Evolutionary conservation across 2,888 invertebrate species (phyloP), one percentile per base, ranked within the genome.

Genomic region (Caenorhabditis wallacei): DNA sequence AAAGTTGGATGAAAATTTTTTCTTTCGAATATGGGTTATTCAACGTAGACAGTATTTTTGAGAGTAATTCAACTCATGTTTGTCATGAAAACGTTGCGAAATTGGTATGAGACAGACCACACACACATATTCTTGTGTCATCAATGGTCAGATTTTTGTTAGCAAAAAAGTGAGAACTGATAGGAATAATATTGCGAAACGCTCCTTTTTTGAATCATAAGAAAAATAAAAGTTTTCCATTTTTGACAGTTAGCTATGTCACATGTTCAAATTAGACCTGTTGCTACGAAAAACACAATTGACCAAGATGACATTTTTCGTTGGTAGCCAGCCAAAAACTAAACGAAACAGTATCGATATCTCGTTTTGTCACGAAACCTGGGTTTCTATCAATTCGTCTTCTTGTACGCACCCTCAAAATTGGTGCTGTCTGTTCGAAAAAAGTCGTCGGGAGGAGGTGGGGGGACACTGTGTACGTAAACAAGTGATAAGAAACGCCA

Each of bases 401-500:
- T 48, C 13, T 48, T 30, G 24, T 51, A 37, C 51, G 48, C 66
- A 66, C 53, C 69, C 26, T 43, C 51, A 18, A 69, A 69, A 57
- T 30, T 56, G 46, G 43, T 69, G 40, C 24, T 56, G 51, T 64
- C 56, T 63, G 63, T 75, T 75, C 64, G 18, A 69, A 69, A 69
- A 69, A 69, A n/a, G 53, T 13, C 35, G 30, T 51, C 37, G 53
- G 7, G 7, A 18, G 51, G n/a, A n/a, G n/a, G n/a, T 16, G 4
- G 56, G 43, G 51, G 46, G 63, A 64, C 56, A 74, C 71, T 51
- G 51, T 76, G 68, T 69, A 63, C 69, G 78, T 78, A 78, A 78
- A 78, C 78, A 78, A 78, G 69, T 78, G 78, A 78, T 78, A 69
- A 78, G 78, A 78, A 46, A 54, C 43, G 46, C 59, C 51, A 18